Percentiles rank a stretch among this genome's conserved stretches.
These are phyloP conservation scores for Schlechtendalia chinensis DNA, from an alignment of 1,140 invertebrate species.

Conservation along the genomic window DNA sequence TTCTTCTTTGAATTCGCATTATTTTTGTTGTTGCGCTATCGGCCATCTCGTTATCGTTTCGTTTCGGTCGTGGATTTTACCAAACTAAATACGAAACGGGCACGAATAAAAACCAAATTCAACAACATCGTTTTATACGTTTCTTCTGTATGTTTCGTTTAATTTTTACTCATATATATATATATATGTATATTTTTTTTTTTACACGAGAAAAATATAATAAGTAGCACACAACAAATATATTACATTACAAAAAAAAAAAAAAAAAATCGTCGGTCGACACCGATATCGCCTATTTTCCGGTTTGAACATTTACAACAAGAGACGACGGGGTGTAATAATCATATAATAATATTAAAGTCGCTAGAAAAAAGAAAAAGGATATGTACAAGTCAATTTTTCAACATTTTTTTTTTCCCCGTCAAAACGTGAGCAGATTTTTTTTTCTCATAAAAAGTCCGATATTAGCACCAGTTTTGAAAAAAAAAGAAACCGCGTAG, in stretches of 20 bases:
- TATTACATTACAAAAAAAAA: slow-evolving; percentile 14
- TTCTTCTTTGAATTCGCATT: too few species aligned
- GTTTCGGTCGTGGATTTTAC: background rate
- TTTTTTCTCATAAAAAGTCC: slow-evolving; percentile 46
- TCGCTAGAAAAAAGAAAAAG: slow-evolving; percentile 35
- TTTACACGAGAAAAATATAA: slow-evolving; percentile 34
- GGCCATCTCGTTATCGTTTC: too few species aligned
- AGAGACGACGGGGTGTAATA: slow-evolving; percentile 3
- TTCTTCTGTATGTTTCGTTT: slow-evolving; percentile 39
- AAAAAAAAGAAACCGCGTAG: slow-evolving; percentile 42
- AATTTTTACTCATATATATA: too few species aligned
- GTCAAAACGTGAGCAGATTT: slow-evolving; percentile 49
- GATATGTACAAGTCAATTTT: slow-evolving; percentile 38
- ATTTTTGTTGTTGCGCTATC: too few species aligned
- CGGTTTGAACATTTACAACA: slow-evolving; percentile 8
- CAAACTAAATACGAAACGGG: too few species aligned
- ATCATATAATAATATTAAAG: slow-evolving; percentile 1
- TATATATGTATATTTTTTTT: slow-evolving; percentile 9
- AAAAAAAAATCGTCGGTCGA: background rate
- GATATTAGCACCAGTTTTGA: slow-evolving; percentile 46
- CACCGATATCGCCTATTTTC: slow-evolving; percentile 6
- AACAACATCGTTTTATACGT: background rate
- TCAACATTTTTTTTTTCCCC: slow-evolving; percentile 9
- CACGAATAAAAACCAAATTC: background rate
- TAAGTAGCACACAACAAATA: slow-evolving; percentile 48